These are phyloP conservation scores for Diaphora mendica DNA, from an alignment of 2,888 invertebrate species.

Conservation along the genomic window DNA sequence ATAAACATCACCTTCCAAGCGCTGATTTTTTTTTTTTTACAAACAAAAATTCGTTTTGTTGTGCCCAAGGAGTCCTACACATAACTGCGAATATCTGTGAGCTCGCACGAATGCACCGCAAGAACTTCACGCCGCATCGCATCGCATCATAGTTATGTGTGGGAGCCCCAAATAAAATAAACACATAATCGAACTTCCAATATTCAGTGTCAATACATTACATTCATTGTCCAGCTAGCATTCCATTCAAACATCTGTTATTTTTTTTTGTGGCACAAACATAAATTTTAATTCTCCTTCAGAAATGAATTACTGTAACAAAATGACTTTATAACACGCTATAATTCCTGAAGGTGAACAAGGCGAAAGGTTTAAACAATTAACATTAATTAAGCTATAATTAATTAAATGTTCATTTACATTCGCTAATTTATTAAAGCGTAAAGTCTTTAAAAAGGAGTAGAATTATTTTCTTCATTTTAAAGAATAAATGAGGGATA, in stretches of 20 bases:
- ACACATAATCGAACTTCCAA: too few species aligned
- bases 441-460: slow-evolving; percentile 5
- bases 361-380: slow-evolving; percentile 27
- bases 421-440: slow-evolving; percentile 12
- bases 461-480: not conserved
- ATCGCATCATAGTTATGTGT: too few species aligned
- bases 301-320: slow-evolving; percentile 12
- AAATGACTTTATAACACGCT: slow-evolving; percentile 7
- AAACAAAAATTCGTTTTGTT: not conserved
- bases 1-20: too few species aligned
- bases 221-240: not conserved
- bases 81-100: too few species aligned
- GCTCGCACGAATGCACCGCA: too few species aligned
- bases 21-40: not conserved
- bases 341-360: slow-evolving; percentile 20
- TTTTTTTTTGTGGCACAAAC: not conserved
- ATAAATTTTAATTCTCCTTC: not conserved
- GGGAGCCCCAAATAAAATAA: too few species aligned
- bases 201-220: not conserved
- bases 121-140: too few species aligned
- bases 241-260: not conserved
- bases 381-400: slow-evolving; percentile 23
- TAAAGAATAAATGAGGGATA: not conserved
- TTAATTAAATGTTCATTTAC: slow-evolving; percentile 28
- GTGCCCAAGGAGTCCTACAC: too few species aligned